Base-by-base conservation (phyloP, 2,113 vertebrate species). In the Tupaia chinensis region DNA sequence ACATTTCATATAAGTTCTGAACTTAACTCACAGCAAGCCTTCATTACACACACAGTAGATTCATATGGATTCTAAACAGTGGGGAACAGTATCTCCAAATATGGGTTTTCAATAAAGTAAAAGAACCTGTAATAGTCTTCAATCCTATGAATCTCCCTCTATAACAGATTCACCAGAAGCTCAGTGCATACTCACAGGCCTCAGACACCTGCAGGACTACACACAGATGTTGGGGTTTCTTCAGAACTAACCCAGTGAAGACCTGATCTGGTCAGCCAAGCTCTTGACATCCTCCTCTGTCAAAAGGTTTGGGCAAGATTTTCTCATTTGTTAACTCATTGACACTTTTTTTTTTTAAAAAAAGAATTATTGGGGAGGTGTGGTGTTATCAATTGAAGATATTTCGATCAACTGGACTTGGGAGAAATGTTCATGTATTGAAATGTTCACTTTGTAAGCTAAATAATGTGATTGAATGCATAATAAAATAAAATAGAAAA, bases 1-100 rank as follows among this genome's bases (percentile, higher is more conserved):
- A 34, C 22, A 84, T 80, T 95, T 61, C 61, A 85, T 68, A 70
- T 20, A 63, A n/a, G 58, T 32, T 92, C 29, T 87, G 34, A 92
- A 73, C 65, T 23, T 91, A 72, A 70, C 34, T 87, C 54, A 68
- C 7, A 53, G 44, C 9, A 10, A 44, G 68, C 17, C 66, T 93
- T 65, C 87, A 72, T 74, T 66, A 17, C 44, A n/a, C 70, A 92
- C 17, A 60, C 0, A 68, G 32, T 29, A 23, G 11, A 69, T 93
- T 87, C 81, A 79, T 79, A 74, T 27, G 11, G 9, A 83, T 87
- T 83, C 93, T 93, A 58, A 94, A 16, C 2, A 63, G 29, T 34
- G 8, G 20, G 93, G 34, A 66, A 80, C 9, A 56, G 58, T 32
- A 7, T 53, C 60, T 95, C 32, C 73, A 89, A 82, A 63, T 74